These are phyloP conservation scores for Amphiprion percula DNA, from an alignment of 2,113 vertebrate species.

Conservation along the genomic window DNA sequence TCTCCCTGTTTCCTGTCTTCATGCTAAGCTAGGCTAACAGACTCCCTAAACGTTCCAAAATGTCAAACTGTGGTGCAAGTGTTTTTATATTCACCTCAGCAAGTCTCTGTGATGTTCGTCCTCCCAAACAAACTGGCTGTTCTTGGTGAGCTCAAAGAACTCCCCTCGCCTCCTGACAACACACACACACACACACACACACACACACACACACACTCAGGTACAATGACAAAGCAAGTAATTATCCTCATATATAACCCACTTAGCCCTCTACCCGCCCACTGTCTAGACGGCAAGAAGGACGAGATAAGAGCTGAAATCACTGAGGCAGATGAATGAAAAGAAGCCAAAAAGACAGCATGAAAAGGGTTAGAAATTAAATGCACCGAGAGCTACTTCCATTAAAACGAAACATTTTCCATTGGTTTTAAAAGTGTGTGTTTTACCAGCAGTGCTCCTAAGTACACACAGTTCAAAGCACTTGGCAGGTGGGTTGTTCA, in stretches of 20 bases:
- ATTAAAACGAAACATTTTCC: too few relatives aligned
- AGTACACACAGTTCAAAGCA: too few relatives aligned
- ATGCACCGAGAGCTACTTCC: too few relatives aligned
- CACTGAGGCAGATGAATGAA: neutral
- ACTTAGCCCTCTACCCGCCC: slow-evolving; percentile 21
- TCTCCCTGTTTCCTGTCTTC: neutral
- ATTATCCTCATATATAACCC: slow-evolving; percentile 38
- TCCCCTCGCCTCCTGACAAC: slow-evolving; percentile 86
- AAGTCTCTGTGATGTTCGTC: slow-evolving; percentile 92
- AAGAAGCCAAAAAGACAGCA: neutral
- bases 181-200: slow-evolving; percentile 52
- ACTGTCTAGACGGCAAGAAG: slow-evolving; percentile 42
- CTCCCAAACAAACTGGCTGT: slow-evolving; percentile 92
- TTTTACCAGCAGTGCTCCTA: too few relatives aligned
- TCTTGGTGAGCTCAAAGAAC: slow-evolving; percentile 96
- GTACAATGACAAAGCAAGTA: slow-evolving; percentile 31
- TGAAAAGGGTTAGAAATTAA: neutral
- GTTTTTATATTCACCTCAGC: slow-evolving; percentile 85
- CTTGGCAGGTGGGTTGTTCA: too few relatives aligned
- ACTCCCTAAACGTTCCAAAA: too few relatives aligned
- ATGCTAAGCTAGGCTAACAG: too few relatives aligned
- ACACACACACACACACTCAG: neutral
- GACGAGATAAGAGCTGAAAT: slow-evolving; percentile 30
- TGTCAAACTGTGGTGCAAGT: neutral
- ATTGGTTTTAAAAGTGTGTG: too few relatives aligned